A percentile compares a stretch with the other conserved stretches of the same genome.
These are phyloP conservation scores for Conus betulinus DNA, from an alignment of 1,140 invertebrate species.

Conservation along the genomic window DNA sequence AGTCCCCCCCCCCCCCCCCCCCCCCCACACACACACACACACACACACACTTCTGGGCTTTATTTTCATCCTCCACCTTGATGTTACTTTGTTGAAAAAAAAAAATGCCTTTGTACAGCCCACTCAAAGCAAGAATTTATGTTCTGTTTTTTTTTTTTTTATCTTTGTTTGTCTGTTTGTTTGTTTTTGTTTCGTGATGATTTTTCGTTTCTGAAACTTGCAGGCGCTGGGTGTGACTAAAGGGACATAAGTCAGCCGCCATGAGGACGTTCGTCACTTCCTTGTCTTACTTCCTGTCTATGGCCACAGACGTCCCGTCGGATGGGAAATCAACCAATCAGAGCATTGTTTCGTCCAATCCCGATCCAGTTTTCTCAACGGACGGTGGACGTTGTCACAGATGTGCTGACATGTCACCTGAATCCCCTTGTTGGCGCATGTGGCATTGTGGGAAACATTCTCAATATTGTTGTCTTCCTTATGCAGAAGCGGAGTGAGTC, in stretches of 20 bases:
- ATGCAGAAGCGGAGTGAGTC: background rate
- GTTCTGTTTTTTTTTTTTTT: no score
- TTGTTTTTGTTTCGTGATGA: background rate
- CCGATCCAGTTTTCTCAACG: background rate
- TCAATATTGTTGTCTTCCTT: background rate
- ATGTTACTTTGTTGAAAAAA: no score
- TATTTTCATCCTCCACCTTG: no score
- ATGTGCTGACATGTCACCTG: background rate
- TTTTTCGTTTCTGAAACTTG: background rate
- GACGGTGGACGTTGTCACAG: background rate
- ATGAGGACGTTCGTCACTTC: background rate
- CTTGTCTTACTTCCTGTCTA: background rate
- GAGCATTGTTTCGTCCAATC: background rate
- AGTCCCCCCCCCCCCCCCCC: no score
- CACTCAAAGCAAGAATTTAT: no score
- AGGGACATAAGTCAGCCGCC: background rate
- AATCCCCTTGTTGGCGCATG: background rate
- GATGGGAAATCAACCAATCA: background rate
- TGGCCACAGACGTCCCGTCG: background rate
- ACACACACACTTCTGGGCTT: no score
- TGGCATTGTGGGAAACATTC: constrained; percentile 1
- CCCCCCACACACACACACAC: no score
- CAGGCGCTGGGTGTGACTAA: background rate
- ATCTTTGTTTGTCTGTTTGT: background rate
- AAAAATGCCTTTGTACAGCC: no score